Conservation (phyloP, 2,113 vertebrate species). For the Pseudorhombus dupliciocellatus region DNA sequence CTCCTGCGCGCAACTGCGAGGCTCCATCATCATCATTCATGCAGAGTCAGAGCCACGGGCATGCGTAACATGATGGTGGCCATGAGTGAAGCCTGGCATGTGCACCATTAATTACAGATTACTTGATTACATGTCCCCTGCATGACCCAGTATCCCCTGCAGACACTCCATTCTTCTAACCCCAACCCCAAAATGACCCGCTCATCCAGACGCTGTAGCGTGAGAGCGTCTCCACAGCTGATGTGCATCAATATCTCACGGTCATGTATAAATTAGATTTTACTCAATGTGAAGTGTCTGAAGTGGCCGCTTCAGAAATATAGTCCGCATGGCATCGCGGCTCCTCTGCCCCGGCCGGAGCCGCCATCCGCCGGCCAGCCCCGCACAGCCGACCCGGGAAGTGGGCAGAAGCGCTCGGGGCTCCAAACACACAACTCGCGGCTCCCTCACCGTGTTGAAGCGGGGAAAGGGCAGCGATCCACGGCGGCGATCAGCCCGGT, state of each 20-base stretch:
- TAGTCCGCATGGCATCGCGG: constrained; percentile 21
- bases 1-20: no score
- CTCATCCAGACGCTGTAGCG: not conserved
- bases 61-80: constrained; percentile 56
- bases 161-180: not conserved
- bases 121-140: constrained; percentile 43
- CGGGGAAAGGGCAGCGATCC: constrained; percentile 40
- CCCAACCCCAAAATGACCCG: not conserved
- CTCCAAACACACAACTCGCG: constrained; percentile 35
- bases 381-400: constrained; percentile 1
- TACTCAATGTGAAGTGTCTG: constrained; percentile 20
- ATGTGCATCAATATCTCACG: not conserved
- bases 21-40: constrained; percentile 43
- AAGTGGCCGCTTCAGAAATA: constrained; percentile 26
- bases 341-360: constrained; percentile 3
- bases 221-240: no score
- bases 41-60: constrained; percentile 47
- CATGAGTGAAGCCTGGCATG: constrained; percentile 39
- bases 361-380: constrained; percentile 9
- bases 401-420: constrained; percentile 8
- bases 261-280: not conserved
- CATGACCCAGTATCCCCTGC: constrained; percentile 28
- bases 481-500: constrained; percentile 30
- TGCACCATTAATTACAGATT: constrained; percentile 47
- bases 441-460: constrained; percentile 72